Base-by-base conservation (phyloP, 1,140 invertebrate genomes). In the Phymastichus coffea region DNA sequence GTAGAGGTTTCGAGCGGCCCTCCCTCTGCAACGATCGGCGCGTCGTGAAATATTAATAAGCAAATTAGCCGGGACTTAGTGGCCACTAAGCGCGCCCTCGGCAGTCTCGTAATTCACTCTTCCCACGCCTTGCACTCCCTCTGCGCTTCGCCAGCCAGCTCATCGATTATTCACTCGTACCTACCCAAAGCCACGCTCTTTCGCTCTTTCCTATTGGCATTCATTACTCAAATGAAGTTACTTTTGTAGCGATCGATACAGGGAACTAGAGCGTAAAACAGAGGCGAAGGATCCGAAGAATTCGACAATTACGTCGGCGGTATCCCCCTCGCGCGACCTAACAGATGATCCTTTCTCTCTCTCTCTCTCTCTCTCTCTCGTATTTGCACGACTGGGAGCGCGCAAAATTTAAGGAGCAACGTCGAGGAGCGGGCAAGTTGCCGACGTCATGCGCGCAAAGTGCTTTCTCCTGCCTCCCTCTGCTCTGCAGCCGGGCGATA, bases 1-100 rank as follows among this genome's bases (percentile, higher is more conserved):
- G n/a, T n/a, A n/a, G n/a, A n/a, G n/a, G n/a, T n/a, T n/a, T n/a
- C n/a, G n/a, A n/a, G n/a, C n/a, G n/a, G n/a, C n/a, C n/a, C n/a
- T n/a, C n/a, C 66, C 68, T 71, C 71, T 67, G 65, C 64, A 69
- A 69, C 73, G 69, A 75, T 74, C 67, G 70, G 70, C 67, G 28
- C 66, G 68, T 69, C 69, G 70, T 75, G 73, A 77, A 76, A 74
- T 75, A 77, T 76, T 76, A 77, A 76, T 77, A 77, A 77, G 72
- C 74, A 75, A 77, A 77, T 77, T 74, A 73, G 72, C 70, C 70
- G 63, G 64, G 73, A 77, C 72, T 71, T 69, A 65, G 70, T 67
- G 67, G 57, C 4, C 14, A 4, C 26, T 33, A n/a, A n/a, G 70
- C 68, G 64, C 26, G 63, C 66, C 69, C 68, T 63, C 61, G 71